These are phyloP conservation scores for Epinephelus fuscoguttatus DNA, from an alignment of 2,113 vertebrate genomes.

Conservation along the genomic window DNA sequence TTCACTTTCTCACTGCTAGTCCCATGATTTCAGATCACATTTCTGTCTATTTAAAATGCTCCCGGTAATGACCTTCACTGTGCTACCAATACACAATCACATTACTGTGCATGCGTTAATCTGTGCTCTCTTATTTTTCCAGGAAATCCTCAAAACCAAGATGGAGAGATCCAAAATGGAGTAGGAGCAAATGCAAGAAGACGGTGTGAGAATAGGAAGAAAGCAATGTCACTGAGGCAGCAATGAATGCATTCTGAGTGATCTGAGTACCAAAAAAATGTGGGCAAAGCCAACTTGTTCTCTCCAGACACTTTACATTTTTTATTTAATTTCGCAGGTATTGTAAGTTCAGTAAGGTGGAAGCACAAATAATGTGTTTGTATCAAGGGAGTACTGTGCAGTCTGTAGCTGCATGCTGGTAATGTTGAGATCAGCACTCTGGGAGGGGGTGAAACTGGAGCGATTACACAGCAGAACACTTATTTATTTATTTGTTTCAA, in stretches of 20 bases:
- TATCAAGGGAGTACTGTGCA: not conserved
- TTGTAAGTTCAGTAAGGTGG: conserved; percentile 15
- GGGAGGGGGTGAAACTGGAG: conserved; percentile 2
- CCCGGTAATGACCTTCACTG: conserved; percentile 3
- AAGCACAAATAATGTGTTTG: conserved; percentile 4
- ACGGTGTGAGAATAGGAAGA: not conserved
- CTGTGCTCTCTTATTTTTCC: not conserved
- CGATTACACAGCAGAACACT: conserved; percentile 25
- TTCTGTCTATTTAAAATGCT: conserved; percentile 34
- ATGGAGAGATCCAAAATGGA: conserved; percentile 87
- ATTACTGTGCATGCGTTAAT: not conserved
- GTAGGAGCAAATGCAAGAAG: conserved; percentile 44
- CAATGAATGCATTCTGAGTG: conserved; percentile 38
- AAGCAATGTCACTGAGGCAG: conserved; percentile 34
- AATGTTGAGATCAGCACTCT: not conserved
- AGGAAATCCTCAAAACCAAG: conserved; percentile 86
- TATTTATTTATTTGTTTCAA: conserved; percentile 1
- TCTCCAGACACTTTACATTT: conserved; percentile 37
- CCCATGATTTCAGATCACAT: conserved; percentile 55
- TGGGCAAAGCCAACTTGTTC: conserved; percentile 38
- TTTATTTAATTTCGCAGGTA: conserved; percentile 15
- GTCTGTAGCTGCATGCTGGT: not conserved
- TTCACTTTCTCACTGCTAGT: conserved; percentile 2
- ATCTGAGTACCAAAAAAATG: conserved; percentile 51
- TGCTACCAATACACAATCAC: not conserved